Evolutionary conservation across 1,140 invertebrate species (phyloP).

Genomic region (Chelonus insularis): DNA sequence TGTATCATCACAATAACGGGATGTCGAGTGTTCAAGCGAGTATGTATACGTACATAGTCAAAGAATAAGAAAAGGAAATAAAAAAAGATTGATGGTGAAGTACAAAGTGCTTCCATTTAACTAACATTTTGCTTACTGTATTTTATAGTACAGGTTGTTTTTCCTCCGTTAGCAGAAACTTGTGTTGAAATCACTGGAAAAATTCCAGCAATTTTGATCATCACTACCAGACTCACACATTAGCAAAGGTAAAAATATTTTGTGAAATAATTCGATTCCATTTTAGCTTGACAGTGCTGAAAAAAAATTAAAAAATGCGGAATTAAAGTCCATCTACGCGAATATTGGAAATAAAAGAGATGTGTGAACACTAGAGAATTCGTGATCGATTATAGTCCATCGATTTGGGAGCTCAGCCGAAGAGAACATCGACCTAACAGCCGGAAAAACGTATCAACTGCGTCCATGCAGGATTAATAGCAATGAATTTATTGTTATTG

Average conservation of each 20-base stretch:
- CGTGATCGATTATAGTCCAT: neutral
- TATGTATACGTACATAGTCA: neutral
- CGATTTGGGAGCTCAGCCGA: neutral
- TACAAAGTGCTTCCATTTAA: slow-evolving; percentile 15
- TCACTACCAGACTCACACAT: too few species aligned
- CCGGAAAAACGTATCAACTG: slow-evolving; percentile 11
- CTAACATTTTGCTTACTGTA: slow-evolving; percentile 9
- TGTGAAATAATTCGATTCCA: too few species aligned
- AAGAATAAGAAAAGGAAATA: neutral
- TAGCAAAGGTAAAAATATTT: too few species aligned
- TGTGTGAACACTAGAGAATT: neutral
- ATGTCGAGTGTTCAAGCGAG: slow-evolving; percentile 1
- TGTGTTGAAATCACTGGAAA: too few species aligned
- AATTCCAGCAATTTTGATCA: too few species aligned
- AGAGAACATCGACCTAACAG: slow-evolving; percentile 2
- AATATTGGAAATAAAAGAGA: neutral
- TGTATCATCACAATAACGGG: slow-evolving; percentile 13
- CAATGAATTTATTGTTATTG: too few species aligned
- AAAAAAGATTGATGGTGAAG: slow-evolving; percentile 17
- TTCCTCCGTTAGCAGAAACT: too few species aligned
- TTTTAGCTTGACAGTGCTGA: too few species aligned
- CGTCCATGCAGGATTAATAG: neutral
- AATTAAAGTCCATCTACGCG: neutral
- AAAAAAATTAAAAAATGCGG: neutral
- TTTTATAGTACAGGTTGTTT: slow-evolving; percentile 2